Percentiles rank a stretch among this genome's conserved stretches.
These are phyloP conservation scores for Eupithecia subumbrata DNA, from an alignment of 2,888 invertebrate genomes.

Conservation along the genomic window DNA sequence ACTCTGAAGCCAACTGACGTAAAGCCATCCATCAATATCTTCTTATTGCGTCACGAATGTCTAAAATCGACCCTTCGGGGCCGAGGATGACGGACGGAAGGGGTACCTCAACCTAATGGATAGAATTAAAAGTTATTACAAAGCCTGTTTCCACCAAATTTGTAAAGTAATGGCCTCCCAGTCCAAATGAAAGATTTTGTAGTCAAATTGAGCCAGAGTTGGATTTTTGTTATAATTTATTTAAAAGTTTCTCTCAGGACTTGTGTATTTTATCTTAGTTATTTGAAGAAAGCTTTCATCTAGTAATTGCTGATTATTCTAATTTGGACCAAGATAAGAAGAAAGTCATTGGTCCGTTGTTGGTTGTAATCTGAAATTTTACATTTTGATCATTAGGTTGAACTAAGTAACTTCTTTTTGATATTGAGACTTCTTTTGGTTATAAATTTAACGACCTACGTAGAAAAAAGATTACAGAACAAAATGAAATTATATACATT, in stretches of 20 bases:
- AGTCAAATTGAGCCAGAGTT: constrained; percentile 36
- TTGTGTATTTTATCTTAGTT: constrained; percentile 15
- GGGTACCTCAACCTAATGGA: constrained; percentile 45
- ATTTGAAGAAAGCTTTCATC: constrained; percentile 5
- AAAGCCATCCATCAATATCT: constrained; percentile 25
- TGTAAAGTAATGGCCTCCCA: constrained; percentile 36
- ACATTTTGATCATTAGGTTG: not conserved
- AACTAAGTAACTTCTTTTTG: not conserved
- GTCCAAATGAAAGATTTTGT: constrained; percentile 35
- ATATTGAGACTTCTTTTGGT: not conserved
- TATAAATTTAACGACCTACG: not conserved
- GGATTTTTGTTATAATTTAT: constrained; percentile 34
- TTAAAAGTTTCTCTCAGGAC: constrained; percentile 19
- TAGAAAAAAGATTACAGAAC: not conserved
- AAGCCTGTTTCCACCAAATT: constrained; percentile 40
- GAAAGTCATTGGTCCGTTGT: not conserved
- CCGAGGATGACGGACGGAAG: constrained; percentile 43
- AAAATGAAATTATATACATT: not conserved
- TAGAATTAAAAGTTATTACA: constrained; percentile 48
- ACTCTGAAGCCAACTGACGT: constrained; percentile 8
- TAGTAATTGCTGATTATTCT: constrained; percentile 6
- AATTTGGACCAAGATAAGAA: constrained; percentile 7
- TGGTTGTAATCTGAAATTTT: not conserved
- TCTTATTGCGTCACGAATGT: constrained; percentile 26
- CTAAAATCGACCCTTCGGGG: constrained; percentile 38